phyloP scores from a whole-genome alignment of 2,113 vertebrate species.

The Corynorhinus townsendii region DNA sequence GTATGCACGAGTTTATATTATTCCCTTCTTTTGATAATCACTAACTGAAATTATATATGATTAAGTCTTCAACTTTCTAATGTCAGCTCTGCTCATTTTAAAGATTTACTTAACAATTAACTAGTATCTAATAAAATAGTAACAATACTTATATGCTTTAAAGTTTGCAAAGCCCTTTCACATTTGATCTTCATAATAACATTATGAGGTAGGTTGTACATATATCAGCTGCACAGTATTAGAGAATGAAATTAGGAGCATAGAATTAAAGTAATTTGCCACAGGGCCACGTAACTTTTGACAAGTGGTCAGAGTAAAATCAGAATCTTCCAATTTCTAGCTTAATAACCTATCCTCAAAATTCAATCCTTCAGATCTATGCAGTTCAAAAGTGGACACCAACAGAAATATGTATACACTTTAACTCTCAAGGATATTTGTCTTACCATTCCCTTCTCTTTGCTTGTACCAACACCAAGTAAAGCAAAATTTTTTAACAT shows the following conservation, averaged over 20 bases:
- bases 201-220: not conserved
- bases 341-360: not conserved
- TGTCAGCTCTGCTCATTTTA: not conserved
- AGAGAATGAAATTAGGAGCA: constrained; percentile 7
- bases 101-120: constrained; percentile 15
- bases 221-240: not conserved
- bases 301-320: not conserved
- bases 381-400: not conserved
- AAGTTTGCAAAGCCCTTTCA: not conserved
- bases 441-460: constrained; percentile 83
- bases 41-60: not conserved
- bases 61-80: not conserved
- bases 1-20: not conserved
- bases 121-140: constrained; percentile 6
- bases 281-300: not conserved
- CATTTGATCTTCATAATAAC: not conserved
- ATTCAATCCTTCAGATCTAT: not conserved
- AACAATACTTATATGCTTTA: not conserved
- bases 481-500: constrained; percentile 99
- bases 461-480: constrained; percentile 90
- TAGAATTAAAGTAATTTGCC: not conserved
- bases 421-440: not conserved
- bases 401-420: not conserved
- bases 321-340: not conserved
- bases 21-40: not conserved